Percentiles rank a stretch among this genome's conserved stretches.
phyloP scores from a whole-genome alignment of 2,888 invertebrate species.

The Melanophora roralis region DNA sequence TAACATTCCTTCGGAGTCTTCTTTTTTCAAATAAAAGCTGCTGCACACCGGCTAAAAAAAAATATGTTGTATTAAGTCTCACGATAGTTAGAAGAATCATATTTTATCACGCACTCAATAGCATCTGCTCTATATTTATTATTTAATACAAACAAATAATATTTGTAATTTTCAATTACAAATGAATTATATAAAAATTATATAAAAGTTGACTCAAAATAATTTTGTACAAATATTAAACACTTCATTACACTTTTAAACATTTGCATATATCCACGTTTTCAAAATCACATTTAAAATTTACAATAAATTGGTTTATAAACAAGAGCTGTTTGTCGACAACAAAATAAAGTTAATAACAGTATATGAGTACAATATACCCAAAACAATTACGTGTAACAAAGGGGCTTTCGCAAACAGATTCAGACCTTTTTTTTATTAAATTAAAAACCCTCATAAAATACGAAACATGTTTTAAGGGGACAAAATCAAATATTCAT shows the following conservation, averaged over 20 bases:
- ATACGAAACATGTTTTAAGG: background rate
- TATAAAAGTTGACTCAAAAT: too few relatives aligned
- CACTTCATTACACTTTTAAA: background rate
- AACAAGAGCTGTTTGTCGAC: background rate
- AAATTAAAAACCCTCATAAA: background rate
- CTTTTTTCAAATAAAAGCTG: too few relatives aligned
- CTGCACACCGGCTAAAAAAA: too few relatives aligned
- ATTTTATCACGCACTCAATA: too few relatives aligned
- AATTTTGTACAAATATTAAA: background rate
- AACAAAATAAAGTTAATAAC: slow-evolving; percentile 29
- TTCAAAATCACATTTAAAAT: background rate
- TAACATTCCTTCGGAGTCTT: too few relatives aligned
- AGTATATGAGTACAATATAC: slow-evolving; percentile 21
- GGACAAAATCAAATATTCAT: background rate
- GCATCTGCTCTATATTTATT: too few relatives aligned
- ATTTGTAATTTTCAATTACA: too few relatives aligned
- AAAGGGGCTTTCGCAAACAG: too few relatives aligned
- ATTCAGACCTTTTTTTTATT: background rate
- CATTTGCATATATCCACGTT: background rate
- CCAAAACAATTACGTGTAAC: background rate
- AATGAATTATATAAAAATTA: too few relatives aligned
- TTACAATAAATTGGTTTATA: background rate
- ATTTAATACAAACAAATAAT: too few relatives aligned
- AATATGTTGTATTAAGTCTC: too few relatives aligned
- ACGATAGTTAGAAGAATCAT: too few relatives aligned